Percentiles rank a stretch among this genome's conserved stretches.
phyloP scores from a whole-genome alignment of 37 sponge, comb jelly and placozoan species.

The Theonella swinhoei region DNA sequence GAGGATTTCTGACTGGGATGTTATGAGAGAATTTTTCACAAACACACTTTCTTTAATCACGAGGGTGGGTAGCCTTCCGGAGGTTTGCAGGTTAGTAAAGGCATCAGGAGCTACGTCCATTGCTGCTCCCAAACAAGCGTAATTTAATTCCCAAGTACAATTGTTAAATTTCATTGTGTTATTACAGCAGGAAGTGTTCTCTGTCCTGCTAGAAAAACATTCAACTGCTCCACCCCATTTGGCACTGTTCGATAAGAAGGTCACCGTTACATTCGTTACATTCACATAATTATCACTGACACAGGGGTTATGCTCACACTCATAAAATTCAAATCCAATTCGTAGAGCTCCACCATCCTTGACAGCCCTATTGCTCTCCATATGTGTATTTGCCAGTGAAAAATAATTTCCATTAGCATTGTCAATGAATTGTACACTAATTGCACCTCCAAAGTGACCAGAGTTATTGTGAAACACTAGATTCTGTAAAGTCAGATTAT shows the following conservation, averaged over 20 bases:
- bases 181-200: too few species aligned
- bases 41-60: slow-evolving; percentile 1
- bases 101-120: slow-evolving; percentile 25
- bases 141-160: slow-evolving; percentile 3
- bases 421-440: too few species aligned
- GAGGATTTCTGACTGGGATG: neutral
- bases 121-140: slow-evolving; percentile 16
- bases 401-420: neutral
- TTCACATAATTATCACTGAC: neutral
- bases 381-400: neutral
- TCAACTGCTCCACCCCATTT: slow-evolving; percentile 19
- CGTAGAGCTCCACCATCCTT: slow-evolving; percentile 8
- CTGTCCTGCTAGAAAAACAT: neutral
- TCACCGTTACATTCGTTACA: neutral
- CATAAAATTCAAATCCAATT: neutral
- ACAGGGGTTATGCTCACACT: neutral
- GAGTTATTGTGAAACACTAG: too few species aligned
- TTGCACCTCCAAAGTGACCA: neutral
- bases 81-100: slow-evolving; percentile 4
- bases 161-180: neutral
- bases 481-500: too few species aligned
- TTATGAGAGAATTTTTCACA: neutral
- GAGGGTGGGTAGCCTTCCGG: slow-evolving; percentile 12
- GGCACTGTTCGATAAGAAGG: slow-evolving; percentile 15
- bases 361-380: slow-evolving; percentile 6